Evolutionary conservation across 1,140 invertebrate species (phyloP), one percentile per base, ranked within the genome.

Genomic region (Solenopsis invicta): DNA sequence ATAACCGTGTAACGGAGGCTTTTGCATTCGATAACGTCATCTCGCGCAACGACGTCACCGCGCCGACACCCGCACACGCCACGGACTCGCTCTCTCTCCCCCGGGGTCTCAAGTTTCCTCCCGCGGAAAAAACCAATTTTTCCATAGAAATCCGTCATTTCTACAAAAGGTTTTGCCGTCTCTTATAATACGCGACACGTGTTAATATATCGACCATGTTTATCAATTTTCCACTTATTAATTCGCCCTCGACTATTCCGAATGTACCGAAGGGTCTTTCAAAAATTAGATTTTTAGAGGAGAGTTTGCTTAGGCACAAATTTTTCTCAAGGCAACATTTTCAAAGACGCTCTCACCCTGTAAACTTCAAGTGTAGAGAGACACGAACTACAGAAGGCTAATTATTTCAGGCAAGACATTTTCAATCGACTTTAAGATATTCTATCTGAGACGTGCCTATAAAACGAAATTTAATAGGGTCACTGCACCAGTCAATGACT

Each of bases 21-120:
- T 85, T 85, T 85, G 72, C 80, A 84, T 84, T 84, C 80, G 80
- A 84, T 84, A 84, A 84, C 80, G 80, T 84, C 80, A 84, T 84
- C 80, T 84, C 80, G 80, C 69, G 69, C 80, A 84, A 84, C 67
- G 67, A 82, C 80, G 80, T 84, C 80, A 84, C 69, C 80, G 69
- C 80, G 80, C 80, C 80, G 80, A 74, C 80, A 82, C 80, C 54
- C 80, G 67, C 78, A 21, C 66, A 21, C 66, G 37, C 67, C 45
- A 54, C 61, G 21, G n/a, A 45, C 61, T 72, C 67, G 37, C 52
- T 61, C 69, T 48, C 69, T 48, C 45, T 71, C 80, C 80, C 69
- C 9, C 8, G 54, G 54, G 69, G 12, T 84, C 80, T 84, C 80
- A 62, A 61, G 80, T 74, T 81, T 54, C 64, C 37, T 29, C 54